Evolutionary conservation across 2,888 invertebrate genomes (phyloP), one percentile per base, ranked within the genome.

Genomic region (Cheilosia scutellata): DNA sequence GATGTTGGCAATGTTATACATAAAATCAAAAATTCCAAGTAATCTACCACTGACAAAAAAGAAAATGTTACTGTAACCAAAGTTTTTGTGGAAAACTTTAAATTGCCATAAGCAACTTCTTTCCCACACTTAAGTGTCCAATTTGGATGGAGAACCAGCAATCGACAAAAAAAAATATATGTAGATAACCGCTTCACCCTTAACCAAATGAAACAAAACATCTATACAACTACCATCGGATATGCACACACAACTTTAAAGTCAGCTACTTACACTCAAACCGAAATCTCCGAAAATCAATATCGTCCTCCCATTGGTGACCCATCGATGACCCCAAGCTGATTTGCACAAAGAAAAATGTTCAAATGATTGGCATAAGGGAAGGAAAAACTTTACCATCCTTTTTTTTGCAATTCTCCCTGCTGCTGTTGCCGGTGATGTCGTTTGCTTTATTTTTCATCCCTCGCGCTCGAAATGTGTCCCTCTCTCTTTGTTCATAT

Each of bases 291-390:
- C 20, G 33, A 84, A 84, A 84, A 84, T 84, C 84, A 86, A 86
- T 86, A 82, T 47, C 84, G 33, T 27, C 33, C 31, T n/a, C 47
- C 44, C 40, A 51, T 44, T 71, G 70, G 76, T 86, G 82, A 86
- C 86, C 80, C 86, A 86, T 86, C 86, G 86, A 86, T 86, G 86
- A 86, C 86, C 86, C 76, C 77, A 82, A 82, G 82, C 82, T 86
- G 86, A 80, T 86, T 86, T 86, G 86, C 72, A 86, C 37, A 86
- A 66, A 63, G 62, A 71, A 76, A 82, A 82, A 55, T 68, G 57
- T 68, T 86, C 86, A 72, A 86, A 86, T 86, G 86, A 86, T 86
- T 86, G 86, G 86, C 86, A 82, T 77, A 82, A 72, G 82, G 77
- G 57, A 68, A 77, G 72, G 40, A 68, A 68, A 76, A 86, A 86